A percentile compares a stretch with the other conserved stretches of the same genome.
phyloP scores from a whole-genome alignment of 1,140 invertebrate genomes.

The Drosophila ohnishii region DNA sequence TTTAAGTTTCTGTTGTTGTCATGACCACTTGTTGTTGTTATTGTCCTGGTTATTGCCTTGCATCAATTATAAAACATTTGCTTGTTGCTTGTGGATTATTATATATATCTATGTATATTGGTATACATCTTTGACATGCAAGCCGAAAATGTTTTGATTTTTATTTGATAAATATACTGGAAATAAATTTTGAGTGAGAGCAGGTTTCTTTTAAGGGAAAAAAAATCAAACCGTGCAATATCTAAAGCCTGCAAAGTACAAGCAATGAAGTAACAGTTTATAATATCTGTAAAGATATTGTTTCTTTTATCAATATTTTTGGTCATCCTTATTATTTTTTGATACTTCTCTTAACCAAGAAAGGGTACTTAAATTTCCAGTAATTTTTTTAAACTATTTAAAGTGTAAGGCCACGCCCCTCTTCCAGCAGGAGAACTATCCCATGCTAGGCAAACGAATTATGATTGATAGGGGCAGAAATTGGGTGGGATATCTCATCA shows the following conservation, averaged over 20 bases:
- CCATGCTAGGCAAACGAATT: constrained; percentile 16
- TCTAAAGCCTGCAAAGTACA: too few species aligned
- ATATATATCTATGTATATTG: not conserved
- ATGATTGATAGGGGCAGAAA: constrained; percentile 64
- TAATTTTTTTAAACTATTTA: not conserved
- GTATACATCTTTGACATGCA: constrained; percentile 57
- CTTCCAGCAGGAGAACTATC: not conserved
- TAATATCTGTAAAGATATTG: too few species aligned
- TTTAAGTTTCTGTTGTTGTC: constrained; percentile 54
- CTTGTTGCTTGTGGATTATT: constrained; percentile 28
- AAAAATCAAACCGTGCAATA: too few species aligned
- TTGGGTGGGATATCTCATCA: constrained; percentile 49
- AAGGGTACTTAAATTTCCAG: not conserved
- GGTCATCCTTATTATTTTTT: too few species aligned
- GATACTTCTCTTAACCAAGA: too few species aligned
- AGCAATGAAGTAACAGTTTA: too few species aligned
- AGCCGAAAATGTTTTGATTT: constrained; percentile 14
- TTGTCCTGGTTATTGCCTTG: constrained; percentile 45
- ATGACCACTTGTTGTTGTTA: constrained; percentile 68
- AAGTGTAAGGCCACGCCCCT: constrained; percentile 1
- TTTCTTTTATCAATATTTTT: too few species aligned
- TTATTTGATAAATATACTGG: constrained; percentile 17
- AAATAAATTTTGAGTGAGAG: constrained; percentile 6
- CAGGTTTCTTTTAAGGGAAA: not conserved
- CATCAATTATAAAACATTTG: constrained; percentile 71